These are phyloP conservation scores for Plectropomus leopardus DNA, from an alignment of 2,113 vertebrate genomes.

Conservation along the genomic window DNA sequence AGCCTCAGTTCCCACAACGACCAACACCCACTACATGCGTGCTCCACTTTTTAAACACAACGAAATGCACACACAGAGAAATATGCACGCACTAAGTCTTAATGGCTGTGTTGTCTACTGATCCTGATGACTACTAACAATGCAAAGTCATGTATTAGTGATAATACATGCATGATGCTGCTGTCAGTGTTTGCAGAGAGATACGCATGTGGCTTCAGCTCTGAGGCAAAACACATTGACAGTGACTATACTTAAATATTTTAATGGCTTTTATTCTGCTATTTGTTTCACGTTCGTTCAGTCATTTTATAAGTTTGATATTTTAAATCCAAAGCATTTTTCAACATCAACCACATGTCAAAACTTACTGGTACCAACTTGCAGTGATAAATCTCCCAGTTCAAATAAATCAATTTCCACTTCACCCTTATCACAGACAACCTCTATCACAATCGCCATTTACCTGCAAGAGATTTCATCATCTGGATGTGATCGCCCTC, in stretches of 20 bases:
- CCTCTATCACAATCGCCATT: constrained; percentile 52
- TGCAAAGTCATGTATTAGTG: constrained; percentile 1
- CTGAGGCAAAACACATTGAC: neutral
- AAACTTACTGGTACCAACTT: constrained; percentile 12
- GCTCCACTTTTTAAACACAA: constrained; percentile 56
- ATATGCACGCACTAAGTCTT: constrained; percentile 4
- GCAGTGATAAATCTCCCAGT: constrained; percentile 11
- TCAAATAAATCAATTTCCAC: constrained; percentile 38
- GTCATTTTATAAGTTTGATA: neutral
- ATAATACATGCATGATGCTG: constrained; percentile 16
- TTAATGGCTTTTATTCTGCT: neutral
- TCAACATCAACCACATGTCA: constrained; percentile 2
- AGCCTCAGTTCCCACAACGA: constrained; percentile 67
- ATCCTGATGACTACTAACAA: neutral
- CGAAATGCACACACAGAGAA: constrained; percentile 4
- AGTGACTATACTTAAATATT: constrained; percentile 15
- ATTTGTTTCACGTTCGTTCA: neutral
- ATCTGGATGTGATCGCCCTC: constrained; percentile 40
- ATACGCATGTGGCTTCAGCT: constrained; percentile 12
- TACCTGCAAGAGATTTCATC: constrained; percentile 66
- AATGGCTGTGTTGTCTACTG: neutral
- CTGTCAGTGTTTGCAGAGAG: constrained; percentile 3
- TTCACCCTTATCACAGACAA: constrained; percentile 32
- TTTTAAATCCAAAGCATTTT: constrained; percentile 25
- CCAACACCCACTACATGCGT: constrained; percentile 55